Percentiles rank a stretch among this genome's conserved stretches.
Evolutionary conservation across 1,140 invertebrate genomes (phyloP).

Genomic region (Pachyrhynchus sulphureomaculatus): DNA sequence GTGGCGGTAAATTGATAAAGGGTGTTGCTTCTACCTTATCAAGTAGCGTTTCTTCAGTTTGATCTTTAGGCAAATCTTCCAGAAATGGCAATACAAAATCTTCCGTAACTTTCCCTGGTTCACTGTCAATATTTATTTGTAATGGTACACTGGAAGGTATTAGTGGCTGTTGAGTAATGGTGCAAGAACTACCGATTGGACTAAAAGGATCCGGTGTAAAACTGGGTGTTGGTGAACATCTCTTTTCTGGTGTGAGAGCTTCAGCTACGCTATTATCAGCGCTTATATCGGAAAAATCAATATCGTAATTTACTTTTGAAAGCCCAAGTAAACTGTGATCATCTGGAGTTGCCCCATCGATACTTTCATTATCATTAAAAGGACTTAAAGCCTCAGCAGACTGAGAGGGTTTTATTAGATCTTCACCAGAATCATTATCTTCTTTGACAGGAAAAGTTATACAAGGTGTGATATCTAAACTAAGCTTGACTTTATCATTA

Average conservation of each 20-base stretch:
- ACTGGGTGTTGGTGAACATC: constrained; percentile 39
- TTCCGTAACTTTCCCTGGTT: constrained; percentile 31
- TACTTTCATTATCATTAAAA: constrained; percentile 41
- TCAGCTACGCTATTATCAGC: constrained; percentile 67
- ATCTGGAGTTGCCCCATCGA: constrained; percentile 61
- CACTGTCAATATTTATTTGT: not conserved
- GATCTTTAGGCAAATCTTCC: constrained; percentile 48
- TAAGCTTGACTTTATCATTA: constrained; percentile 57
- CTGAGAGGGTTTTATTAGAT: not conserved
- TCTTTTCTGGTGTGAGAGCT: constrained; percentile 53
- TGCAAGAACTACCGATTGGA: constrained; percentile 42
- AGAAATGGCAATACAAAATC: constrained; percentile 53
- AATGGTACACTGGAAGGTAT: constrained; percentile 37
- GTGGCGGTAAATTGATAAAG: constrained; percentile 58
- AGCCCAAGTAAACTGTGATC: constrained; percentile 59
- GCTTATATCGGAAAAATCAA: constrained; percentile 69
- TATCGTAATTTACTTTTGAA: constrained; percentile 72
- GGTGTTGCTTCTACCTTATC: constrained; percentile 61
- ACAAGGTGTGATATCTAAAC: constrained; percentile 42
- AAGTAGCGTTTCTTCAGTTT: constrained; percentile 57
- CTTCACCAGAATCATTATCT: not conserved
- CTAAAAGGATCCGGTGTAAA: constrained; percentile 50
- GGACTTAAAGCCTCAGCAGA: constrained; percentile 34
- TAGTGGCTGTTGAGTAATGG: constrained; percentile 41
- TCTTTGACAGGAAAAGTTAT: constrained; percentile 13